phyloP scores from a whole-genome alignment of 2,797 vertebrate genomes.

The Fringilla coelebs region DNA sequence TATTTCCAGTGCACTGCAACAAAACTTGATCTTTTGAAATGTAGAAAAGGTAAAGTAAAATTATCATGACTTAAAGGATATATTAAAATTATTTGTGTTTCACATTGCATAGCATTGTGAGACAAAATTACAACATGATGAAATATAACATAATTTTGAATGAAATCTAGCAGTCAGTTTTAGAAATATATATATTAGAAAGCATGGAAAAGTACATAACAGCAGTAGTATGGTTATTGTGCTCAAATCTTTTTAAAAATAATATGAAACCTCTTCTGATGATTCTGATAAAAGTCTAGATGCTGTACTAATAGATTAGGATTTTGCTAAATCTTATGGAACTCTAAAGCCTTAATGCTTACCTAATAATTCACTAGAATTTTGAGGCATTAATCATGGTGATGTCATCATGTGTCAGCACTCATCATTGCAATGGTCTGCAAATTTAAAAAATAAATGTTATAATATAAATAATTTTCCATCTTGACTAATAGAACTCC shows the following conservation, averaged over 20 bases:
- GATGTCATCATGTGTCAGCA: not conserved
- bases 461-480: not conserved
- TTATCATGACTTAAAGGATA: not conserved
- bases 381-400: not conserved
- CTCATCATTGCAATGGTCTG: not conserved
- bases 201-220: not conserved
- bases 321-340: not conserved
- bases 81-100: not conserved
- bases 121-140: not conserved
- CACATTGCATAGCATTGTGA: accelerated
- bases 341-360: not conserved
- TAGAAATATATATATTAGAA: not conserved
- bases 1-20: not conserved
- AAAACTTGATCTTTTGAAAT: not conserved
- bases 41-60: not conserved
- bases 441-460: not conserved
- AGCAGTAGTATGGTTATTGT: not conserved
- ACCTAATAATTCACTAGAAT: not conserved
- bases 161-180: not conserved
- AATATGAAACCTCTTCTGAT: not conserved
- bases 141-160: not conserved
- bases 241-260: not conserved
- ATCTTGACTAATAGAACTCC: not conserved
- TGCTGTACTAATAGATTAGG: not conserved
- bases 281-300: not conserved